Base-by-base conservation (phyloP, 2,888 invertebrate genomes). In the Apantesis nais region DNA sequence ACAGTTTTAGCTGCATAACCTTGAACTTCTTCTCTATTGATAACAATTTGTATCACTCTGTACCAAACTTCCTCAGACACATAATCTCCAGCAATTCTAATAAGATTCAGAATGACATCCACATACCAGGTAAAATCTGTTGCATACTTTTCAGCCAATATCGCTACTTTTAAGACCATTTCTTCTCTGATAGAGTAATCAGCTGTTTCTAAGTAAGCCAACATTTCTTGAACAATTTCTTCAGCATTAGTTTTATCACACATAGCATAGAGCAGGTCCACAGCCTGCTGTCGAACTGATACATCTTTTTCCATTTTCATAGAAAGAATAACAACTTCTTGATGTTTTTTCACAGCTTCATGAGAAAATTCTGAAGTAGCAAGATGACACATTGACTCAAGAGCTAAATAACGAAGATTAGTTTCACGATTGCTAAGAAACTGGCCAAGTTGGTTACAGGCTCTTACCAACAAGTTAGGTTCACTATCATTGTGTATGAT, bases 21-120 rank as follows among this genome's bases (percentile, higher is more conserved):
- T 94, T 99, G 99, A 2, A 99, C 99, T 94, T 99, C 99, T 90
- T 99, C 99, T 85, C 99, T 97, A 91, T 99, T 99, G 80, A 99
- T 99, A 52, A 99, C 99, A 88, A 99, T 99, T 95, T 99, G 99
- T 85, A 99, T 99, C 69, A 99, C 99, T 90, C 99, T 96, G 93
- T 99, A 99, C 99, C 99, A 99, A 55, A 99, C 99, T 95, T 99
- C 99, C 93, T 99, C 99, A 73, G 99, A 99, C 39, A 99, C 99
- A 95, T 99, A 99, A 92, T 99, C 99, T 73, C 99, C 99, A 84
- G 99, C 99, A 94, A 99, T 99, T 94, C 99, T 97, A 85, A 99
- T 99, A 78, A 99, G 96, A 96, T 99, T 99, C 75, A 99, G 96
- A 85, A 99, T 99, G 22, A 99, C 99, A 95, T 99, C 99, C 78